A percentile compares a stretch with the other conserved stretches of the same genome.
Evolutionary conservation across 2,797 vertebrate species (phyloP).

Genomic region (Brotula barbata): DNA sequence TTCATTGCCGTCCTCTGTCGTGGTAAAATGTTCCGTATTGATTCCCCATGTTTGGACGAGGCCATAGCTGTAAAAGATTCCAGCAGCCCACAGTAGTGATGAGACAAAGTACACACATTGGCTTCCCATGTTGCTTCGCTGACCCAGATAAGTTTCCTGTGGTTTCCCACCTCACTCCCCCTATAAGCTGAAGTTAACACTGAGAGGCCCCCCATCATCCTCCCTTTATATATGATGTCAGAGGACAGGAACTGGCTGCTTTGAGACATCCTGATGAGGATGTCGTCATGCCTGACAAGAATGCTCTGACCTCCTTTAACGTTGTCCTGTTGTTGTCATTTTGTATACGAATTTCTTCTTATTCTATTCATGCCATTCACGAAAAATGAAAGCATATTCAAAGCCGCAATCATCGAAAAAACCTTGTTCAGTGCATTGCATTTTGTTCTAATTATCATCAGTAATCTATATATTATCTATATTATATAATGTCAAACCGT

Average conservation of each 20-base stretch:
- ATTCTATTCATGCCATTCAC: neutral
- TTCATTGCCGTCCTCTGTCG: conserved; percentile 59
- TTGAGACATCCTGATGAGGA: conserved; percentile 44
- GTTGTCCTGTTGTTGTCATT: neutral
- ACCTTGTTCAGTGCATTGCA: no score
- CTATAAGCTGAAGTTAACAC: conserved; percentile 28
- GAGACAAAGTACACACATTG: conserved; percentile 45
- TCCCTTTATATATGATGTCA: conserved; percentile 57
- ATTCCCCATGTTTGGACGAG: conserved; percentile 49
- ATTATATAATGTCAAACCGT: no score
- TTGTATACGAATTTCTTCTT: neutral
- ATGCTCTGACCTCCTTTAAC: neutral
- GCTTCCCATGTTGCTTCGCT: conserved; percentile 62
- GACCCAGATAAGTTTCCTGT: conserved; percentile 71
- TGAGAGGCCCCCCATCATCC: conserved; percentile 47
- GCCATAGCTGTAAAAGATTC: conserved; percentile 43
- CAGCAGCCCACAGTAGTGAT: conserved; percentile 51
- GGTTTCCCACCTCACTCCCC: conserved; percentile 33
- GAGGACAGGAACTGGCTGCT: conserved; percentile 54
- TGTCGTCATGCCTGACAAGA: neutral
- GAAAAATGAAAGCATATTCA: neutral
- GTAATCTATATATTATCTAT: no score
- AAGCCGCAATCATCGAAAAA: conserved; percentile 2
- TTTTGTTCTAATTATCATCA: no score
- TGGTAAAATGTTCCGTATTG: conserved; percentile 59